phyloP scores from a whole-genome alignment of 2,888 invertebrate species.

The Steinernema carpocapsae region DNA sequence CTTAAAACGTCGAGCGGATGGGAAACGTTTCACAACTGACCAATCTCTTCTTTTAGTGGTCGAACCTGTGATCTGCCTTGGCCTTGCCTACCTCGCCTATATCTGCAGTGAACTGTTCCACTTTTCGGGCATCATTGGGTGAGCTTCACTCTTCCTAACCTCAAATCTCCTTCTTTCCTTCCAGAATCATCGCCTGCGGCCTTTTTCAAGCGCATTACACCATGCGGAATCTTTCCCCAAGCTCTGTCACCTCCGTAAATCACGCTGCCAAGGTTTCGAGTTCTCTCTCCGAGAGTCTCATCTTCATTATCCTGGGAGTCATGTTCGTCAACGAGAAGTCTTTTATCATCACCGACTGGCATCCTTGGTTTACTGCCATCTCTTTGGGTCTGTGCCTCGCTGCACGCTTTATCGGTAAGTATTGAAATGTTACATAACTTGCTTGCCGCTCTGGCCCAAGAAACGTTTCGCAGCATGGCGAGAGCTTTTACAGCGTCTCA shows the following conservation, averaged over 20 bases:
- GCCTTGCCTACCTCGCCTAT: conserved; percentile 73
- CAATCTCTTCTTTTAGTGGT: conserved; percentile 70
- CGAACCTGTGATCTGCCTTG: conserved; percentile 73
- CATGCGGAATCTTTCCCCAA: conserved; percentile 73
- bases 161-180: no score
- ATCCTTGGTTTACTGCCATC: conserved; percentile 58
- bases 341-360: conserved; percentile 51
- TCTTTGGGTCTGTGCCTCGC: conserved; percentile 60
- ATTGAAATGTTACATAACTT: not conserved
- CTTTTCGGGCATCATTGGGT: conserved; percentile 72
- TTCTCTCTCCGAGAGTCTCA: conserved; percentile 73
- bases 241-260: conserved; percentile 73
- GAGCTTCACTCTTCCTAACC: no score
- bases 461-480: not conserved
- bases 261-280: conserved; percentile 67
- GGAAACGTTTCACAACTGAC: no score
- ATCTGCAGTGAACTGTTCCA: conserved; percentile 74
- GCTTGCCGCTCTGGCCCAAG: not conserved
- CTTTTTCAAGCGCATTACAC: conserved; percentile 74
- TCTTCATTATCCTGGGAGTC: conserved; percentile 74
- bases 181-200: conserved; percentile 72
- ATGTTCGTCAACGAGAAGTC: conserved; percentile 71
- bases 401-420: conserved; percentile 55
- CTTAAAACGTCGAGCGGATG: no score
- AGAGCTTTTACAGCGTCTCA: no score